Conservation (phyloP, 2,113 vertebrate genomes). For the Lagopus muta region DNA sequence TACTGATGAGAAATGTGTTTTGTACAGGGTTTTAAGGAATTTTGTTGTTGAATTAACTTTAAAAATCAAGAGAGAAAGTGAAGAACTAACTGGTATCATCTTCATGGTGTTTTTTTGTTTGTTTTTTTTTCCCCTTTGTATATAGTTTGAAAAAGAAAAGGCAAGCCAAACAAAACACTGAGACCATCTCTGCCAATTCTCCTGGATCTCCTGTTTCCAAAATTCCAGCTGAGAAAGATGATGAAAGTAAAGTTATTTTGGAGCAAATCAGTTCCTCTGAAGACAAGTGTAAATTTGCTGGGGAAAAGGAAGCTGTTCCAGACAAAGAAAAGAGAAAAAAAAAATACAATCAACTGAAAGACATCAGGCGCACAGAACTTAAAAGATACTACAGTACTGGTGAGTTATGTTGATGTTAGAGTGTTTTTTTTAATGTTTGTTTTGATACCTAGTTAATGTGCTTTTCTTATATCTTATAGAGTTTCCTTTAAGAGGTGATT, state of each 20-base stretch:
- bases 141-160: conserved; percentile 83
- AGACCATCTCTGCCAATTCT: conserved; percentile 59
- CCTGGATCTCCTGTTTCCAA: conserved; percentile 46
- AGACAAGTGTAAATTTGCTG: conserved; percentile 71
- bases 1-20: not conserved
- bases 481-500: not conserved
- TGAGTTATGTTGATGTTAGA: conserved; percentile 38
- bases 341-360: conserved; percentile 80
- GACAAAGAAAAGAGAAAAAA: conserved; percentile 84
- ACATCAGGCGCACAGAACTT: conserved; percentile 81
- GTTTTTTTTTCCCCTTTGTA: not conserved
- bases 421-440: not conserved
- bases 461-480: not conserved
- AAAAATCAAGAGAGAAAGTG: not conserved
- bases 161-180: conserved; percentile 78
- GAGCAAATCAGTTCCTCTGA: conserved; percentile 72
- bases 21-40: not conserved
- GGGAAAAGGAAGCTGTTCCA: conserved; percentile 64
- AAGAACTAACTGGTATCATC: not conserved
- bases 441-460: not conserved
- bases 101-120: not conserved
- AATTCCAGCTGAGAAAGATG: conserved; percentile 73
- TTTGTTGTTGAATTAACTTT: not conserved
- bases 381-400: conserved; percentile 80
- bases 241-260: conserved; percentile 69